Percentiles rank a stretch among this genome's conserved stretches.
These are phyloP conservation scores for Rhagoletis zephyria DNA, from an alignment of 1,140 invertebrate species.

Conservation along the genomic window DNA sequence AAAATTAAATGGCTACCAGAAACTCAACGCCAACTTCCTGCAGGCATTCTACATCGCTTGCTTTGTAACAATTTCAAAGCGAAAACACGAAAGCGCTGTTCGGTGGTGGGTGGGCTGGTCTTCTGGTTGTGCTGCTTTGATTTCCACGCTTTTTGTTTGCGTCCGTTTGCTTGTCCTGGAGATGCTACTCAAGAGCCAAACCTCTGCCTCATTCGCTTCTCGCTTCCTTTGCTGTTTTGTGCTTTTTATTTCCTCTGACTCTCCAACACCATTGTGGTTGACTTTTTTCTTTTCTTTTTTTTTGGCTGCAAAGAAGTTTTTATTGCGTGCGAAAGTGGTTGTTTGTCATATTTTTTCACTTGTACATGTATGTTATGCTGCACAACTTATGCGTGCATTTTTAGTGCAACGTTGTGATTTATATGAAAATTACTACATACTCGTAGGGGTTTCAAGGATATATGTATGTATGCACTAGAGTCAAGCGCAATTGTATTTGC, in stretches of 20 bases:
- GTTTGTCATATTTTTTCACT: background rate
- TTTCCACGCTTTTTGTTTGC: background rate
- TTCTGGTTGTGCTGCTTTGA: background rate
- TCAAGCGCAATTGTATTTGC: too few relatives aligned
- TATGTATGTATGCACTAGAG: too few relatives aligned
- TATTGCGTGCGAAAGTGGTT: slow-evolving; percentile 13
- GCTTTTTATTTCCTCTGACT: background rate
- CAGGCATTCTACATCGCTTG: background rate
- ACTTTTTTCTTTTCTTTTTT: background rate
- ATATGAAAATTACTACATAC: slow-evolving; percentile 3
- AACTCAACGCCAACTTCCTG: background rate
- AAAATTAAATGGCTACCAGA: slow-evolving; percentile 14
- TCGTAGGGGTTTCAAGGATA: background rate
- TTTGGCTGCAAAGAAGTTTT: background rate
- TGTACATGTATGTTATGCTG: background rate
- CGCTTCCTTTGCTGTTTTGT: slow-evolving; percentile 11
- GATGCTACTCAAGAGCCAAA: too few relatives aligned
- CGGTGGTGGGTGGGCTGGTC: background rate
- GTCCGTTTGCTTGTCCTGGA: background rate
- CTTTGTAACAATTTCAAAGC: too few relatives aligned
- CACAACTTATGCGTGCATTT: background rate
- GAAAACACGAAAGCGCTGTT: background rate
- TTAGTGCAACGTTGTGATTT: slow-evolving; percentile 28
- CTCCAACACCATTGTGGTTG: background rate
- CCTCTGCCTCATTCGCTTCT: background rate